A percentile compares a stretch with the other conserved stretches of the same genome.
phyloP scores from a whole-genome alignment of 2,888 invertebrate species.

The Ectropis crepuscularia region DNA sequence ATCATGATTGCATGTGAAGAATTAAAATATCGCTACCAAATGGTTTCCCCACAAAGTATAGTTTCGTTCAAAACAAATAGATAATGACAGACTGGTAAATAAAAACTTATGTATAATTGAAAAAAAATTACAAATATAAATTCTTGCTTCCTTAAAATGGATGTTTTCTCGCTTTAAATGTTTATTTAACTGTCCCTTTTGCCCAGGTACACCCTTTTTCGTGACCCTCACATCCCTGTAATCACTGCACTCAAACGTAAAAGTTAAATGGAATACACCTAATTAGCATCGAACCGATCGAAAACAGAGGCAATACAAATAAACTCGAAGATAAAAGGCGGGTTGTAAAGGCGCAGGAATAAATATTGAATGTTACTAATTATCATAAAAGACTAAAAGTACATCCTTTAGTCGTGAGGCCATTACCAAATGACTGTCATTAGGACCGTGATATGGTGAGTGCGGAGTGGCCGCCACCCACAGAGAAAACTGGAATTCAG shows the following conservation, averaged over 20 bases:
- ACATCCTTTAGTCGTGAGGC: conserved; percentile 64
- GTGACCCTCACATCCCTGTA: conserved; percentile 32
- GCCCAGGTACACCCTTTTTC: too few relatives aligned
- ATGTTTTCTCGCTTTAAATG: too few relatives aligned
- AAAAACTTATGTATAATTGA: too few relatives aligned
- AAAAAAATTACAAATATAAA: too few relatives aligned
- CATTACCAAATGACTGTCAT: conserved; percentile 80
- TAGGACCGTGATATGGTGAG: conserved; percentile 66
- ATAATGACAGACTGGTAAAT: too few relatives aligned
- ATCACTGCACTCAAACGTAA: conserved; percentile 51
- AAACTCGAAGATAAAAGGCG: conserved; percentile 77
- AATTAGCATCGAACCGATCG: conserved; percentile 65
- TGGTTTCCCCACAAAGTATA: too few relatives aligned
- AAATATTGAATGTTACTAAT: conserved; percentile 79
- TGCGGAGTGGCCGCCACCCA: conserved; percentile 67
- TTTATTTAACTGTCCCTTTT: too few relatives aligned
- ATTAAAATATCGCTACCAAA: too few relatives aligned
- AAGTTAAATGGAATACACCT: conserved; percentile 55
- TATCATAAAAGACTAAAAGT: conserved; percentile 71
- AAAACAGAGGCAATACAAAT: conserved; percentile 69
- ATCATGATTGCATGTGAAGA: too few relatives aligned
- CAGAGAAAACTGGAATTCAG: conserved; percentile 60
- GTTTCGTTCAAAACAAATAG: too few relatives aligned
- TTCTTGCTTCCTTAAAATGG: too few relatives aligned
- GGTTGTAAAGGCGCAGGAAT: conserved; percentile 68